Percentiles rank a stretch among this genome's conserved stretches.
Conservation (phyloP, 53 echinoderm and acorn worm species). For the Hippasteria phrygiana region DNA sequence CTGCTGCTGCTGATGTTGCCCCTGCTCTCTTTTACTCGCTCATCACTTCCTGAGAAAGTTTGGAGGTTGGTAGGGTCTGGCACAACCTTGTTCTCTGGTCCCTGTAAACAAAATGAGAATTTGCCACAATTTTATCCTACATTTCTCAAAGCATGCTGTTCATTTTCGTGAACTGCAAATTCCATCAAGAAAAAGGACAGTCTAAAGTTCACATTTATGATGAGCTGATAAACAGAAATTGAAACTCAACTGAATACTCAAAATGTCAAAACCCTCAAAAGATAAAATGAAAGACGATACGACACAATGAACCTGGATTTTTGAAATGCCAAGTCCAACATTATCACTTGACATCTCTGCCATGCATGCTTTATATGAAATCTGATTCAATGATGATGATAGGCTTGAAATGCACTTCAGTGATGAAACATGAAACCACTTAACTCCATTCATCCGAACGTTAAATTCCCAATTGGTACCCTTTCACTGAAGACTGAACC, state of each 20-base stretch:
- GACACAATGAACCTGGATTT: neutral
- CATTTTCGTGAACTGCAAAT: too few relatives aligned
- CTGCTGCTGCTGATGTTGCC: slow-evolving; percentile 61
- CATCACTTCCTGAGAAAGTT: slow-evolving; percentile 32
- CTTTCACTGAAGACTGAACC: neutral
- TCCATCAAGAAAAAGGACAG: too few relatives aligned
- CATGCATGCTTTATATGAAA: neutral
- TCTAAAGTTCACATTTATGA: too few relatives aligned
- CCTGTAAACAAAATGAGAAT: slow-evolving; percentile 1
- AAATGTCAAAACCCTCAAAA: too few relatives aligned
- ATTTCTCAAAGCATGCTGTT: too few relatives aligned
- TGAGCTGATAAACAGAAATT: too few relatives aligned
- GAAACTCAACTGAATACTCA: too few relatives aligned
- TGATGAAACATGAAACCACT: slow-evolving; percentile 40
- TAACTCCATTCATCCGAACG: slow-evolving; percentile 46
- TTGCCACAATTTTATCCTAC: too few relatives aligned
- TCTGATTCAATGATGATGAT: too few relatives aligned
- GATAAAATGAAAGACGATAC: neutral
- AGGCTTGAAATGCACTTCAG: neutral
- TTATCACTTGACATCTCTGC: neutral
- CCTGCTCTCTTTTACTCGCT: neutral
- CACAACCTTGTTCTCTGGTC: slow-evolving; percentile 14
- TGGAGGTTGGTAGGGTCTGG: neutral
- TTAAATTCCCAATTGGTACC: neutral
- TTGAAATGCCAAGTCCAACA: slow-evolving; percentile 10